Evolutionary conservation across 2,113 vertebrate genomes (phyloP).

Genomic region (Marcusenius ussheri): DNA sequence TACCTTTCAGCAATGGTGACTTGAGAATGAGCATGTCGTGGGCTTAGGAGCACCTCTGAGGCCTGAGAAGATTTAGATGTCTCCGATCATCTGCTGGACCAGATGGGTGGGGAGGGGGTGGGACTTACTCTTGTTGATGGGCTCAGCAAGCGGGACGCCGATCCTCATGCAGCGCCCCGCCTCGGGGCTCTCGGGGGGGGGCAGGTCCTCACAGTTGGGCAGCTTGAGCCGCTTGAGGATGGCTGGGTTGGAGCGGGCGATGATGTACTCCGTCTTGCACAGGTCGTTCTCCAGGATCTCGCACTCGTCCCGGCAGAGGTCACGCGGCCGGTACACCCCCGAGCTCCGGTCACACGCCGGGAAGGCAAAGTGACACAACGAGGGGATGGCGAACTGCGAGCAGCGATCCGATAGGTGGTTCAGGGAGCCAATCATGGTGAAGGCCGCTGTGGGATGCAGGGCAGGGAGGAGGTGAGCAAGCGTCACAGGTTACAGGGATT

Average conservation of each 20-base stretch:
- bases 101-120: background rate
- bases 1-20: background rate
- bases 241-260: conserved; percentile 90
- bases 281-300: conserved; percentile 96
- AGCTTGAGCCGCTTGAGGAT: conserved; percentile 93
- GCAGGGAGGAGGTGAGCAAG: background rate
- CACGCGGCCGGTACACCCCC: conserved; percentile 74
- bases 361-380: conserved; percentile 95
- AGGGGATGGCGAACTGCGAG: conserved; percentile 95
- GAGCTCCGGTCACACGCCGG: conserved; percentile 88
- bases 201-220: conserved; percentile 94
- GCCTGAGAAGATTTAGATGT: background rate
- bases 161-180: conserved; percentile 88
- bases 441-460: conserved; percentile 72
- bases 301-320: conserved; percentile 92
- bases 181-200: conserved; percentile 76
- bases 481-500: background rate
- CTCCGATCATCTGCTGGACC: background rate
- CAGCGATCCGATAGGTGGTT: conserved; percentile 95
- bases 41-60: background rate
- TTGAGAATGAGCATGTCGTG: background rate
- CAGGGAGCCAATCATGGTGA: conserved; percentile 98
- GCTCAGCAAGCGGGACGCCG: conserved; percentile 91
- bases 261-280: conserved; percentile 96
- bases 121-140: conserved; percentile 92